Evolutionary conservation across 1,140 invertebrate genomes (phyloP).

Genomic region (Choristoneura fumiferana): DNA sequence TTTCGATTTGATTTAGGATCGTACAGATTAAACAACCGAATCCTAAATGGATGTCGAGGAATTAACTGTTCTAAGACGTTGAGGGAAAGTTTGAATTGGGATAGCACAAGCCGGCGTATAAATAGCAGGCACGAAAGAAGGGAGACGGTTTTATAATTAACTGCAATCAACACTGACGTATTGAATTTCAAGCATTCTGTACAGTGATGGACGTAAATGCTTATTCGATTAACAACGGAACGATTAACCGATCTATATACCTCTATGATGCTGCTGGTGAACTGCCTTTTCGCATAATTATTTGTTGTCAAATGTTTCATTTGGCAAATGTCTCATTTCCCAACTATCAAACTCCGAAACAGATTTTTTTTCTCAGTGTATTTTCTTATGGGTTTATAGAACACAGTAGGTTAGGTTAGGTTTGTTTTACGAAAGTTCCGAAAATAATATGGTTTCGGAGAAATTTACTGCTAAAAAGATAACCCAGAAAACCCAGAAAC

Average conservation of each 20-base stretch:
- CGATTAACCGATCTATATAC: neutral
- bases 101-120: constrained; percentile 25
- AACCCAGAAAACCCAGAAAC: too few species aligned
- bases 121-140: constrained; percentile 68
- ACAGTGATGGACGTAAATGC: constrained; percentile 33
- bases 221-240: neutral
- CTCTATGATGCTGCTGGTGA: too few species aligned
- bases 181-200: constrained; percentile 69
- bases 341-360: too few species aligned
- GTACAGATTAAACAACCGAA: constrained; percentile 57
- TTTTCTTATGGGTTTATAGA: too few species aligned
- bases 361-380: too few species aligned
- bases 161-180: constrained; percentile 77
- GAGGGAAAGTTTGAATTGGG: constrained; percentile 19
- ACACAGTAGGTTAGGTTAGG: too few species aligned
- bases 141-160: constrained; percentile 77
- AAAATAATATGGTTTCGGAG: too few species aligned
- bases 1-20: constrained; percentile 68
- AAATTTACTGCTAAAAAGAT: too few species aligned
- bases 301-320: too few species aligned
- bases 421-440: too few species aligned
- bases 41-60: constrained; percentile 23
- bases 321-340: too few species aligned
- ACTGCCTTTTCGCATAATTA: too few species aligned
- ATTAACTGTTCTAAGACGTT: neutral